Evolutionary conservation across 2,888 invertebrate genomes (phyloP).

Genomic region (Ernsta delagoae): DNA sequence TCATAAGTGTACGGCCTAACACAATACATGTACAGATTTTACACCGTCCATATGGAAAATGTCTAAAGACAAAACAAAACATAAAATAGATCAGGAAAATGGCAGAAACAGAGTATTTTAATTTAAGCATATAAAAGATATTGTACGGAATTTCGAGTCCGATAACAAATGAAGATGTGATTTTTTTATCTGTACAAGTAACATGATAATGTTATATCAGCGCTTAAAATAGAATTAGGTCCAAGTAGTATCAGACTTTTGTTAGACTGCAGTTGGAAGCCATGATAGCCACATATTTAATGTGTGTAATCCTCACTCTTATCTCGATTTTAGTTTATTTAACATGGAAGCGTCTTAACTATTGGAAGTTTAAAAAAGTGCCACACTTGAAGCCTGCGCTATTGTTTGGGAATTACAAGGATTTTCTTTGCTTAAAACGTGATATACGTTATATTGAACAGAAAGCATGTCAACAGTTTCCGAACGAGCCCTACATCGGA

Average conservation of each 20-base stretch:
- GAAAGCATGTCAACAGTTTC: conserved; percentile 55
- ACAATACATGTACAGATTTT: no score
- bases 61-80: no score
- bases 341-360: conserved; percentile 37
- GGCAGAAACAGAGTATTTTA: no score
- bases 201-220: not conserved
- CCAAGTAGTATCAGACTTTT: not conserved
- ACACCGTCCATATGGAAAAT: no score
- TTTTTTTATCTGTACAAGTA: not conserved
- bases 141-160: no score
- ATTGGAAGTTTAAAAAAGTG: conserved; percentile 59
- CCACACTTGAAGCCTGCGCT: conserved; percentile 49
- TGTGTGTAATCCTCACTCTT: not conserved
- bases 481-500: conserved; percentile 56
- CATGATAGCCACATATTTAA: conserved; percentile 3
- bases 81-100: no score
- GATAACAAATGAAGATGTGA: no score
- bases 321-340: not conserved
- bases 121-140: no score
- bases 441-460: conserved; percentile 48
- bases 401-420: conserved; percentile 60
- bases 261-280: not conserved
- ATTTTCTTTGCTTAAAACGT: conserved; percentile 51
- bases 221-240: not conserved
- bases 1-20: no score